Evolutionary conservation across 1,140 invertebrate species (phyloP).

Genomic region (Hylaeus anthracinus): DNA sequence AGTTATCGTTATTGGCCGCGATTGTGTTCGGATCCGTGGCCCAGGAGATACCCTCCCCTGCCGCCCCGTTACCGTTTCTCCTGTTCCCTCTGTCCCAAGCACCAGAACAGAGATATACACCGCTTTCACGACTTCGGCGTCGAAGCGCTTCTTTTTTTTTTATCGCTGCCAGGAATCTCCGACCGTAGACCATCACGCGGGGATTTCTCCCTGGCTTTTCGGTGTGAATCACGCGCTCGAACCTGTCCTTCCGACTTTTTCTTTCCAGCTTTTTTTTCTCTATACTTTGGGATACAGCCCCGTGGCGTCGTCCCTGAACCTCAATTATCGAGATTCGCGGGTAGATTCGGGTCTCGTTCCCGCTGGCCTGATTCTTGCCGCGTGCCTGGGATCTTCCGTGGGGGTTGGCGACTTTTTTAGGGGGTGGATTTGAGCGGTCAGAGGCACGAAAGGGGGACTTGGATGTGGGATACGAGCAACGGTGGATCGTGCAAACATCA

Average conservation of each 20-base stretch:
- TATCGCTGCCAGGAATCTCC: constrained; percentile 45
- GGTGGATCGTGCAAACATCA: no score
- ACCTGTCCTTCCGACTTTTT: neutral
- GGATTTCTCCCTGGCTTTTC: constrained; percentile 33
- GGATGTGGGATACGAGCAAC: no score
- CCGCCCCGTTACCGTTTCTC: neutral
- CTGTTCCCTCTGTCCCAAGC: neutral
- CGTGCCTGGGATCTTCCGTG: constrained; percentile 12
- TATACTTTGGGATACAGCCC: neutral
- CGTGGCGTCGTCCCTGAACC: neutral
- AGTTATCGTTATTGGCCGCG: constrained; percentile 53
- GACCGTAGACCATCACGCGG: neutral
- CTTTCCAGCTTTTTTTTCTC: neutral
- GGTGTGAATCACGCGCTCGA: constrained; percentile 12
- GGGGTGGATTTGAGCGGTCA: no score
- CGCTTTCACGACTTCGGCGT: constrained; percentile 12
- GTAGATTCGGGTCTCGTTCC: constrained; percentile 14
- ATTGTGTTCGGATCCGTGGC: constrained; percentile 24
- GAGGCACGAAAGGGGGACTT: no score
- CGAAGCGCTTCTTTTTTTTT: constrained; percentile 11
- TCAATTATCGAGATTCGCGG: constrained; percentile 47
- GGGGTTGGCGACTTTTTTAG: no score
- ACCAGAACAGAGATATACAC: constrained; percentile 5
- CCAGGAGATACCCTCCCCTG: neutral
- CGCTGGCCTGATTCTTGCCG: neutral